These are phyloP conservation scores for Carapus acus DNA, from an alignment of 2,797 vertebrate species.

Conservation along the genomic window DNA sequence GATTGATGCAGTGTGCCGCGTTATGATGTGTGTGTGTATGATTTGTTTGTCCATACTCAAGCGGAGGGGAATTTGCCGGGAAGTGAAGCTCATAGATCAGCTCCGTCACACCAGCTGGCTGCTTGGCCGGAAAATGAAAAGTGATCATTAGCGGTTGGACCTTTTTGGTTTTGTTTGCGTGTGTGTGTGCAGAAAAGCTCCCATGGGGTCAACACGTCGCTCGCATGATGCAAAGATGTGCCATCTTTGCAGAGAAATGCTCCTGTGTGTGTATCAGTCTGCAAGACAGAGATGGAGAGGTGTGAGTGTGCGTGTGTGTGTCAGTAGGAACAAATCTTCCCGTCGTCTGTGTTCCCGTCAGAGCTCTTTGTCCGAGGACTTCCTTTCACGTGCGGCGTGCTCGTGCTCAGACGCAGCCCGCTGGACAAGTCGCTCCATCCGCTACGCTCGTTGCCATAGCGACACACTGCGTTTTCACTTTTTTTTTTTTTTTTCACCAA, in stretches of 20 bases:
- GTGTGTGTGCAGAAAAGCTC: slow-evolving; percentile 7
- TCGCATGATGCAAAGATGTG: slow-evolving; percentile 5
- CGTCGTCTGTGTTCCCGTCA: slow-evolving; percentile 27
- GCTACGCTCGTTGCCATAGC: slow-evolving; percentile 57
- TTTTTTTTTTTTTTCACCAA: slow-evolving; percentile 32
- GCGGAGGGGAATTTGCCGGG: too few relatives aligned
- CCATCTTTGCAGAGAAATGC: slow-evolving; percentile 20
- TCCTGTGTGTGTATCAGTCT: slow-evolving; percentile 26
- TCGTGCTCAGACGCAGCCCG: slow-evolving; percentile 29
- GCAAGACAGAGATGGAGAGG: slow-evolving; percentile 16
- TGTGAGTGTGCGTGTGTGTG: neutral
- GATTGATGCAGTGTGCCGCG: too few relatives aligned
- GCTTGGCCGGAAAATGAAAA: slow-evolving; percentile 13
- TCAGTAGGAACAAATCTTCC: slow-evolving; percentile 33
- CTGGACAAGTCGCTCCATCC: slow-evolving; percentile 46
- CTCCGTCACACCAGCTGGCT: slow-evolving; percentile 13
- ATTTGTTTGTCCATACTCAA: too few relatives aligned
- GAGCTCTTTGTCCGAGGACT: slow-evolving; percentile 29
- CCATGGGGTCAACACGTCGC: slow-evolving; percentile 5
- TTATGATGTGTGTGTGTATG: too few relatives aligned
- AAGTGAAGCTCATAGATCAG: slow-evolving; percentile 18
- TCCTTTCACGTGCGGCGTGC: slow-evolving; percentile 9
- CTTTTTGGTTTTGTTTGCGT: slow-evolving; percentile 12
- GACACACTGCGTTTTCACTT: slow-evolving; percentile 37
- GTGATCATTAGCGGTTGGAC: slow-evolving; percentile 20